phyloP scores from a whole-genome alignment of 2,797 vertebrate genomes.

The Enteromius treurensis region DNA sequence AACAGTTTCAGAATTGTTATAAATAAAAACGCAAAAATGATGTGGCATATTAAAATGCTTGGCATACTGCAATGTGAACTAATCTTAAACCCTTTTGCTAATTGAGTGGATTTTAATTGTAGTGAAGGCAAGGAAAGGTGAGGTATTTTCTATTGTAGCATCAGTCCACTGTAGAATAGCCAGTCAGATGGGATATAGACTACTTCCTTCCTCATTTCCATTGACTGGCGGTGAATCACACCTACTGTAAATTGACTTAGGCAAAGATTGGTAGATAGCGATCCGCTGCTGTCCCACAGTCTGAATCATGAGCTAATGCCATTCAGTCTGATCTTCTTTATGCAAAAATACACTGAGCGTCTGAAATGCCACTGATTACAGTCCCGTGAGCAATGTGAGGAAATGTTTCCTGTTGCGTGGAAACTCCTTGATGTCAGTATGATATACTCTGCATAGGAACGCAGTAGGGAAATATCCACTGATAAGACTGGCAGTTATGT shows the following conservation, averaged over 20 bases:
- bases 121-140: neutral
- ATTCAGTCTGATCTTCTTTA: constrained; percentile 31
- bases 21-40: neutral
- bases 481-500: neutral
- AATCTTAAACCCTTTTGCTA: neutral
- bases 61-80: constrained; percentile 17
- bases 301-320: neutral
- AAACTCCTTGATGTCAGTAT: neutral
- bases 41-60: constrained; percentile 2
- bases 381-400: constrained; percentile 13
- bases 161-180: neutral
- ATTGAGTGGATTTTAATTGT: neutral
- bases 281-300: neutral
- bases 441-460: neutral
- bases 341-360: constrained; percentile 42
- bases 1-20: neutral
- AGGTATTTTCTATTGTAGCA: constrained; percentile 13
- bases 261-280: constrained; percentile 12
- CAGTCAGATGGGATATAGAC: neutral
- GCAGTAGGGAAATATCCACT: neutral
- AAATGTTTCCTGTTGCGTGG: constrained; percentile 40
- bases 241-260: neutral
- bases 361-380: constrained; percentile 35
- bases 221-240: neutral
- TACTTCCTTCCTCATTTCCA: constrained; percentile 16